A percentile compares a stretch with the other conserved stretches of the same genome.
Conservation (phyloP, 2,113 vertebrate species). For the Furnarius figulus region DNA sequence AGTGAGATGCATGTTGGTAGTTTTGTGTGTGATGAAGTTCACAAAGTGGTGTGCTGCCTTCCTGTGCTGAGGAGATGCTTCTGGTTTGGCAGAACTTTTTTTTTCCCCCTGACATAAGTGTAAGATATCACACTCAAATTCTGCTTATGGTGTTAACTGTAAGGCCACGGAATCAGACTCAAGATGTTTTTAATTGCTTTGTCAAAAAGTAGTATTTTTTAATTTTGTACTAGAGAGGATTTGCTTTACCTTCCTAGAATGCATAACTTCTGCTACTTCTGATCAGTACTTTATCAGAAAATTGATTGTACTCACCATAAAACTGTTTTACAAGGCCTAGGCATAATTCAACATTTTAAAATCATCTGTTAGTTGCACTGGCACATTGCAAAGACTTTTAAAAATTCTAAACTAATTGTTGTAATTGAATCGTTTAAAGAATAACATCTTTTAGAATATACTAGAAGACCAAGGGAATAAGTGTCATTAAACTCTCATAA, state of each 20-base stretch:
- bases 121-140: neutral
- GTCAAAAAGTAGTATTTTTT: neutral
- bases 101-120: neutral
- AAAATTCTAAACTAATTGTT: neutral
- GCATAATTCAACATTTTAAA: neutral
- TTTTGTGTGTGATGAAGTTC: neutral
- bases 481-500: neutral
- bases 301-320: neutral
- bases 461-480: neutral
- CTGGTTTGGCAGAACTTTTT: neutral
- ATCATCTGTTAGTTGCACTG: neutral
- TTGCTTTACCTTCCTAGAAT: neutral
- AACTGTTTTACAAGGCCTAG: neutral
- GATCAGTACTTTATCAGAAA: neutral
- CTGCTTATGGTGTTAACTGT: neutral
- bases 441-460: neutral
- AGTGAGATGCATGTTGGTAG: neutral
- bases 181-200: neutral
- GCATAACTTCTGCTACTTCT: neutral
- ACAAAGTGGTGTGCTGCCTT: neutral
- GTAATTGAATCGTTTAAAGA: neutral
- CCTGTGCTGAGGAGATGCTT: fast-evolving
- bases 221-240: neutral
- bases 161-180: neutral
- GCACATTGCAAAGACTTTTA: neutral